Percentiles rank a stretch among this genome's conserved stretches.
Evolutionary conservation across 2,797 vertebrate species (phyloP).

Genomic region (Pangasius larnaudii): DNA sequence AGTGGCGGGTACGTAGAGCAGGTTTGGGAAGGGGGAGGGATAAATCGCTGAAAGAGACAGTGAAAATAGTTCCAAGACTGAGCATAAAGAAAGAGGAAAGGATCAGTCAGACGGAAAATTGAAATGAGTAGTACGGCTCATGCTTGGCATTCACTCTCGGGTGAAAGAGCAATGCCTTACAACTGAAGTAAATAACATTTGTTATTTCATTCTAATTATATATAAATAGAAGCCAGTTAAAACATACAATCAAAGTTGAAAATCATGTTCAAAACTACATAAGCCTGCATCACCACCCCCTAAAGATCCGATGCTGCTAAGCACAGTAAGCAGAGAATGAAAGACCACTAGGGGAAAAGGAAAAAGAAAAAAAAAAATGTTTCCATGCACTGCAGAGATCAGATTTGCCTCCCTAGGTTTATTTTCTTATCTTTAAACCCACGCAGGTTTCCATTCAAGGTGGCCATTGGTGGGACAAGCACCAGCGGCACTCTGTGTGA

Average conservation of each 20-base stretch:
- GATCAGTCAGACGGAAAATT: neutral
- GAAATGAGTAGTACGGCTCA: neutral
- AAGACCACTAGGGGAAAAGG: neutral
- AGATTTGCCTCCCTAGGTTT: slow-evolving; percentile 73
- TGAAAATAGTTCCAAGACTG: neutral
- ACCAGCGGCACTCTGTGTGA: slow-evolving; percentile 97
- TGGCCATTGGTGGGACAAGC: slow-evolving; percentile 99
- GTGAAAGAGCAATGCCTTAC: too few species aligned
- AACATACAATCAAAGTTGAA: neutral
- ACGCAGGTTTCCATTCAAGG: slow-evolving; percentile 99
- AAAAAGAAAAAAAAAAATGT: slow-evolving; percentile 55
- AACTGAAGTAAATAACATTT: neutral
- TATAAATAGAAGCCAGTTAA: neutral
- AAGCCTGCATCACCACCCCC: neutral
- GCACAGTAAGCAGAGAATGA: neutral
- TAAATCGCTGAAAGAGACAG: neutral
- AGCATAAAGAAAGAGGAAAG: neutral
- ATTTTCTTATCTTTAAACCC: slow-evolving; percentile 82
- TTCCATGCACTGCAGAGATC: slow-evolving; percentile 73
- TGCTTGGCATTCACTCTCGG: neutral
- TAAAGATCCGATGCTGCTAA: slow-evolving; percentile 1
- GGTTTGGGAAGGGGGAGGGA: rapidly evolving
- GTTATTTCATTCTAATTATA: neutral
- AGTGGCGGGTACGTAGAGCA: neutral
- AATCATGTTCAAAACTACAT: neutral